These are phyloP conservation scores for Hemaris fuciformis DNA, from an alignment of 2,888 invertebrate genomes.

Conservation along the genomic window DNA sequence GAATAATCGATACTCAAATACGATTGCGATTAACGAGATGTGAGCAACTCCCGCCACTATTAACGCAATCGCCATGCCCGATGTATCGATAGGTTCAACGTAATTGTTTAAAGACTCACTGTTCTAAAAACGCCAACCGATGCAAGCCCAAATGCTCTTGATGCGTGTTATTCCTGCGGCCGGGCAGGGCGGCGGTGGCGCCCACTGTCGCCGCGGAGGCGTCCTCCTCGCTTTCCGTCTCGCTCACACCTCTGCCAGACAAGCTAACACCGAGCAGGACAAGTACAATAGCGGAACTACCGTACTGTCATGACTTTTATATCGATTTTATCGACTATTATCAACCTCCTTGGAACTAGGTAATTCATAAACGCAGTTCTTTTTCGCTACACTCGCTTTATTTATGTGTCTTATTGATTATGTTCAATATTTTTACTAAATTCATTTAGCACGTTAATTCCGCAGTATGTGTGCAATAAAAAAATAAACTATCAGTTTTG, in stretches of 20 bases:
- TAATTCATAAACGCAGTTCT: not conserved
- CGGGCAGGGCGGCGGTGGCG: conserved; percentile 53
- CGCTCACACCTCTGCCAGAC: conserved; percentile 81
- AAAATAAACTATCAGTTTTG: conserved; percentile 37
- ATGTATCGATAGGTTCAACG: not conserved
- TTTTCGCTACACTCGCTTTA: not conserved
- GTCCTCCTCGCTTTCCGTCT: conserved; percentile 90
- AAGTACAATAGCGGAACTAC: conserved; percentile 29
- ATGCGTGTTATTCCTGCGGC: conserved; percentile 55
- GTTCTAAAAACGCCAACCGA: conserved; percentile 63
- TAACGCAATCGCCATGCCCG: no score
- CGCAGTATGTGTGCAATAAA: conserved; percentile 49
- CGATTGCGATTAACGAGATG: no score
- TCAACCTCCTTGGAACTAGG: not conserved
- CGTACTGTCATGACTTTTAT: not conserved
- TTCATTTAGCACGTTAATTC: conserved; percentile 41
- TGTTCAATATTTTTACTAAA: not conserved
- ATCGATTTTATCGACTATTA: not conserved
- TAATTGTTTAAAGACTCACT: conserved; percentile 48
- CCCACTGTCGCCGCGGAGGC: conserved; percentile 68
- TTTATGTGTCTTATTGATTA: no score
- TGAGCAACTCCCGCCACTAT: no score
- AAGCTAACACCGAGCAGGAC: conserved; percentile 69
- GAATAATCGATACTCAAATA: no score
- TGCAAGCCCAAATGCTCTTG: conserved; percentile 78